These are phyloP conservation scores for Cricetomys ansorgei DNA, from an alignment of 2,113 vertebrate genomes.

Conservation along the genomic window DNA sequence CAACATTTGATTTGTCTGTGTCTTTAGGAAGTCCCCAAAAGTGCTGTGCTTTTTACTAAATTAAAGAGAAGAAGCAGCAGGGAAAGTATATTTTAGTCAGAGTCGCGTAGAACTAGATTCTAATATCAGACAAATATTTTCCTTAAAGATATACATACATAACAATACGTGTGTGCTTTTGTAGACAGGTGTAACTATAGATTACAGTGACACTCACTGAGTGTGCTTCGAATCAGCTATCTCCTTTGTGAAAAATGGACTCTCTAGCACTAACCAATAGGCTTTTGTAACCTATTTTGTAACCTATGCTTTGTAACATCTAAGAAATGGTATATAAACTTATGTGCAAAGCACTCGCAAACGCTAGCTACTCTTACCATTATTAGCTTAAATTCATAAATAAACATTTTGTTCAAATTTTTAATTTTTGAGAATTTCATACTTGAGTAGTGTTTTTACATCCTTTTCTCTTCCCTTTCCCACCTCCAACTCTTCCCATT, in stretches of 20 bases:
- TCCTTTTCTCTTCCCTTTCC: background rate
- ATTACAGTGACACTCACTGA: background rate
- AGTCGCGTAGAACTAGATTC: background rate
- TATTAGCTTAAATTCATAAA: background rate
- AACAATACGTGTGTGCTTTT: background rate
- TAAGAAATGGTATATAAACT: background rate
- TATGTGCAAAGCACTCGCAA: background rate
- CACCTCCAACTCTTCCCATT: background rate
- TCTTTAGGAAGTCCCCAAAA: conserved; percentile 28
- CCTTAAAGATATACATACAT: background rate
- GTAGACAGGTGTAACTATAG: background rate
- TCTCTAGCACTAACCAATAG: background rate
- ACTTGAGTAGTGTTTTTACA: background rate
- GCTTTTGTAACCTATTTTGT: background rate
- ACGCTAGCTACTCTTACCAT: background rate
- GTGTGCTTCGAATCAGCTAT: background rate
- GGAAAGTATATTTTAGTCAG: background rate
- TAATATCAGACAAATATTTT: background rate
- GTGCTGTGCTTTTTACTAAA: background rate
- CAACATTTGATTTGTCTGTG: conserved; percentile 40
- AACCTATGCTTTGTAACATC: background rate
- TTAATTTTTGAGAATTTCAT: background rate
- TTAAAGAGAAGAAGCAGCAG: conserved; percentile 10
- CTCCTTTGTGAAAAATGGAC: background rate
- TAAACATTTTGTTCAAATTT: background rate